These are phyloP conservation scores for Simalia tracyae DNA, from an alignment of 2,797 vertebrate genomes.

Conservation along the genomic window DNA sequence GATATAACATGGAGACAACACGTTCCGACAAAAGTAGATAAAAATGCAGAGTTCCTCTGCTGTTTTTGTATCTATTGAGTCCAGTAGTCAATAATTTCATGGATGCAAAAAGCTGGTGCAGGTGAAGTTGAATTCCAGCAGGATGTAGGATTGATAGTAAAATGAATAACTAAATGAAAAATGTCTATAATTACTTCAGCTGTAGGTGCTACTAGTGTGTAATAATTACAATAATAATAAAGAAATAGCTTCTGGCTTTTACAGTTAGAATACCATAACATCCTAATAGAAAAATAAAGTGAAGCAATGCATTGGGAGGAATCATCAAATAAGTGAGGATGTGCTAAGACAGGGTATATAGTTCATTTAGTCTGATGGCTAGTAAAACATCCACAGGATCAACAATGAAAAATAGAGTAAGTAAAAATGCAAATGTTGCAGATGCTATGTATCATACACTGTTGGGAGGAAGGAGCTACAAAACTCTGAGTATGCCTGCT, in stretches of 20 bases:
- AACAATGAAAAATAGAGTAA: background rate
- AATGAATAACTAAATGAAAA: background rate
- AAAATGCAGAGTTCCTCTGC: background rate
- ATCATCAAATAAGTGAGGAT: background rate
- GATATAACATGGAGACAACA: background rate
- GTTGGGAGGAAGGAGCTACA: background rate
- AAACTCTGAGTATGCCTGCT: background rate
- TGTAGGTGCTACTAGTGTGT: background rate
- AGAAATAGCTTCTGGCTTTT: background rate
- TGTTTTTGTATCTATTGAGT: background rate
- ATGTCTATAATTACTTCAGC: background rate
- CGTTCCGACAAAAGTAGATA: background rate
- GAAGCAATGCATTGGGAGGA: background rate
- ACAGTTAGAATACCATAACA: background rate
- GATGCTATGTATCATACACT: background rate
- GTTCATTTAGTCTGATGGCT: background rate
- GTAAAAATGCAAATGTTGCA: background rate
- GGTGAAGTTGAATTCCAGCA: background rate
- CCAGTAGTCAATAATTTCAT: background rate
- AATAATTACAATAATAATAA: background rate
- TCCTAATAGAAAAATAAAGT: background rate
- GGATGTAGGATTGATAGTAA: background rate
- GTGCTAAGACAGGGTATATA: background rate
- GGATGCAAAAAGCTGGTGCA: background rate
- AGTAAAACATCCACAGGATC: background rate